Evolutionary conservation across 2,113 vertebrate genomes (phyloP), one percentile per base, ranked within the genome.

Genomic region (Pongo pygmaeus): DNA sequence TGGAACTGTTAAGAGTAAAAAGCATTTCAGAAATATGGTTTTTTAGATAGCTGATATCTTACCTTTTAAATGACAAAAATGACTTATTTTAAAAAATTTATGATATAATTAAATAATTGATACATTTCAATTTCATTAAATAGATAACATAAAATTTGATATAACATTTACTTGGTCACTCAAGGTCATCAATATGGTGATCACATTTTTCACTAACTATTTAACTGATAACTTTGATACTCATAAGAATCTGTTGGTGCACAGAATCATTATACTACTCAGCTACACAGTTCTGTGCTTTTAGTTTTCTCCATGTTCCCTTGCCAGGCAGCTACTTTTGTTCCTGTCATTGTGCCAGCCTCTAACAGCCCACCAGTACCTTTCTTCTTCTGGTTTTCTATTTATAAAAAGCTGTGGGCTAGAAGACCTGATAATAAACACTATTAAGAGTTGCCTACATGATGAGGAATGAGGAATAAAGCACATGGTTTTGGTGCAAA

Each of bases 51-150:
- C 22, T 88, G 35, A 57, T 11, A 93, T 84, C 67, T 91, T 77
- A 57, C 22, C 57, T 85, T 93, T 64, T 80, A 93, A 80, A 64
- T 64, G 23, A 22, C 50, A 97, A 95, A 85, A 74, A 90, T 52
- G 10, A 86, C 27, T 90, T 72, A 40, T 81, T 84, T 72, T 88
- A 48, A 38, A 94, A 93, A 89, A 43, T 80, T 5, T 91, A 78
- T 55, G 13, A 67, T 40, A 48, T 40, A 64, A 90, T 2, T 95
- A 89, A 64, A 75, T 89, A 81, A 85, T 78, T 32, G 16, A 46
- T 40, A 85, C 32, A 55, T 93, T 84, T 96, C 46, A 90, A 70
- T 61, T 86, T 94, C 78, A 97, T 77, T 91, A 94, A 57, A 72
- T 13, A 74, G 27, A 67, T 86, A 27, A 40, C 79, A 96, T 3